Evolutionary conservation across 2,113 vertebrate species (phyloP).

Genomic region (Tyto alba): DNA sequence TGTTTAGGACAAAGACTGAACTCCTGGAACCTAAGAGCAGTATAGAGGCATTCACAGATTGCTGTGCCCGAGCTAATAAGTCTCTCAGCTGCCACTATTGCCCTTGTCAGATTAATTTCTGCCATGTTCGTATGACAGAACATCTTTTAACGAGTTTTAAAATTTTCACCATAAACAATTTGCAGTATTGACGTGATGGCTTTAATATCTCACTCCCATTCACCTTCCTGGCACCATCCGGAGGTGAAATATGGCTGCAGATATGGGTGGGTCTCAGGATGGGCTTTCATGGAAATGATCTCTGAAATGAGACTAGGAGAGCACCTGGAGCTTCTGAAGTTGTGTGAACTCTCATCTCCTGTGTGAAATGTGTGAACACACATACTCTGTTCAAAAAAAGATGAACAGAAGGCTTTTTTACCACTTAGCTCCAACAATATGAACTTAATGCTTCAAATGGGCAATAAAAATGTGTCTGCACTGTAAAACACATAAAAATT

Average conservation of each 20-base stretch:
- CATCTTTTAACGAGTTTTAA: not conserved
- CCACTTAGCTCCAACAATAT: not conserved
- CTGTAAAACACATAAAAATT: not conserved
- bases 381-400: not conserved
- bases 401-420: slow-evolving; percentile 40
- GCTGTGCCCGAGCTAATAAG: not conserved
- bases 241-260: not conserved
- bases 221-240: not conserved
- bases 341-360: not conserved
- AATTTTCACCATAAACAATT: not conserved
- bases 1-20: not conserved
- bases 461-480: slow-evolving; percentile 5
- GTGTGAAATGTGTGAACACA: not conserved
- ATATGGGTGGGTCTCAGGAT: not conserved
- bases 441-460: not conserved
- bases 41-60: not conserved
- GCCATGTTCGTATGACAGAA: not conserved
- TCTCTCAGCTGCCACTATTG: not conserved
- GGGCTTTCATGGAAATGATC: not conserved
- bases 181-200: not conserved
- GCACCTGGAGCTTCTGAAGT: not conserved
- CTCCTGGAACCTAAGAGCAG: not conserved
- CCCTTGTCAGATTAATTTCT: not conserved
- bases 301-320: not conserved
- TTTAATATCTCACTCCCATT: not conserved